phyloP scores from a whole-genome alignment of 2,113 vertebrate genomes.

The Nanger granti region DNA sequence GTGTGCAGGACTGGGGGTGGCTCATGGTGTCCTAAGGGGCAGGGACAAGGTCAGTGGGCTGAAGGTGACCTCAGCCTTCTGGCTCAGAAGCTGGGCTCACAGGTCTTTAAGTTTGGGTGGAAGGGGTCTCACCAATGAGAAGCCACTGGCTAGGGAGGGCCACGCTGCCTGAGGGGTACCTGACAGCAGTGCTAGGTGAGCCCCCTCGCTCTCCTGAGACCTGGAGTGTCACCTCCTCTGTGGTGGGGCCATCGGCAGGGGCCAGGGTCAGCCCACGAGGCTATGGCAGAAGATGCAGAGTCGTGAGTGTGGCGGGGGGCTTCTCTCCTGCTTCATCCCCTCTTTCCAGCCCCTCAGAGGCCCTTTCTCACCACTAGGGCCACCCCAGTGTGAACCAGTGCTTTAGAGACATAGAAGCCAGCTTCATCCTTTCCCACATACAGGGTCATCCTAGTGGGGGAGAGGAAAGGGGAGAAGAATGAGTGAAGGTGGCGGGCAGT shows the following conservation, averaged over 20 bases:
- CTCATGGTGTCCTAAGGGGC: conserved; percentile 88
- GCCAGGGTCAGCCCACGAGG: conserved; percentile 90
- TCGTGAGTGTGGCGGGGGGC: background rate
- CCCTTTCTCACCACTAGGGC: conserved; percentile 82
- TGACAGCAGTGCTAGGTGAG: conserved; percentile 89
- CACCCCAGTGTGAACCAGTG: conserved; percentile 90
- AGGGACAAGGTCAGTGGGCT: background rate
- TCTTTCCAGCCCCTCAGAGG: background rate
- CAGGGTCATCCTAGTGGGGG: conserved; percentile 84
- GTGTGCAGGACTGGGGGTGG: conserved; percentile 91
- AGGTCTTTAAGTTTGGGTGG: background rate
- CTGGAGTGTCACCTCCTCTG: conserved; percentile 87
- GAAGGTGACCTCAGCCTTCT: background rate
- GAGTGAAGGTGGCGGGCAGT: background rate
- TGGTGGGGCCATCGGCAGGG: conserved; percentile 87
- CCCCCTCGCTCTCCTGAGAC: conserved; percentile 90
- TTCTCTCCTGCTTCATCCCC: background rate
- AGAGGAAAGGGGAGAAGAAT: background rate
- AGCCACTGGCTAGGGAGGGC: conserved; percentile 91
- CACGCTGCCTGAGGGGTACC: conserved; percentile 88
- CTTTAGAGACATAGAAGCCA: conserved; percentile 91
- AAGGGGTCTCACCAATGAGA: conserved; percentile 85
- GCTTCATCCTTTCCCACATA: conserved; percentile 91
- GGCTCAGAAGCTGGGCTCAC: background rate
- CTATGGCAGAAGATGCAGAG: conserved; percentile 71